A percentile compares a stretch with the other conserved stretches of the same genome.
phyloP scores from a whole-genome alignment of 2,888 invertebrate genomes.

The Drosophila niveifrons region DNA sequence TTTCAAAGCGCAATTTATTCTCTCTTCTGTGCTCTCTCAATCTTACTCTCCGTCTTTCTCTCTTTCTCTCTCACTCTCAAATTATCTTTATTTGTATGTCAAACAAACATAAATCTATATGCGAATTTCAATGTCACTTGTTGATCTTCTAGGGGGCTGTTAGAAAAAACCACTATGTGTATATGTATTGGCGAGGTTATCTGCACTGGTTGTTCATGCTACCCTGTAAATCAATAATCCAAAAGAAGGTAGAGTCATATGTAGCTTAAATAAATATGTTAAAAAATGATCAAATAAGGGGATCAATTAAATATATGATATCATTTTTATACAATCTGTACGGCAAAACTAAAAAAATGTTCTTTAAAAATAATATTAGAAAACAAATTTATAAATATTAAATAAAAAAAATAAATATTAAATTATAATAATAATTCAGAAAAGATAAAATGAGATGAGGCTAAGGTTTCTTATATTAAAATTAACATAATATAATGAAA shows the following conservation, averaged over 20 bases:
- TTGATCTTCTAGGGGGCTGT: background rate
- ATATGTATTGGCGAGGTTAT: slow-evolving; percentile 13
- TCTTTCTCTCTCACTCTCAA: background rate
- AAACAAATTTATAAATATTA: background rate
- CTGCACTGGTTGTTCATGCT: slow-evolving; percentile 16
- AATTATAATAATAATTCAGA: too few species aligned
- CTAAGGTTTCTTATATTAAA: too few species aligned
- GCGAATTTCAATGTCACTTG: slow-evolving; percentile 10
- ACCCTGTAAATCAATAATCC: slow-evolving; percentile 6
- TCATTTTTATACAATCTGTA: too few species aligned
- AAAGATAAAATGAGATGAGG: too few species aligned
- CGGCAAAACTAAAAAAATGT: too few species aligned
- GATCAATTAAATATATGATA: too few species aligned
- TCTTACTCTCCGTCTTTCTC: background rate
- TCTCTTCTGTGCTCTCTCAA: background rate
- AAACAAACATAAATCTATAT: background rate
- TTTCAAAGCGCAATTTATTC: slow-evolving; percentile 15
- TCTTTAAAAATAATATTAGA: background rate
- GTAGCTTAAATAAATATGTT: too few species aligned
- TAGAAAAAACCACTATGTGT: background rate
- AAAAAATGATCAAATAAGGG: too few species aligned
- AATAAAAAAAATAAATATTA: too few species aligned
- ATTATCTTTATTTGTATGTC: background rate
- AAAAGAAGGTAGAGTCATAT: background rate
- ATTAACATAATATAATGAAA: too few species aligned